Evolutionary conservation across 2,113 vertebrate genomes (phyloP).

Genomic region (Phasianus colchicus): DNA sequence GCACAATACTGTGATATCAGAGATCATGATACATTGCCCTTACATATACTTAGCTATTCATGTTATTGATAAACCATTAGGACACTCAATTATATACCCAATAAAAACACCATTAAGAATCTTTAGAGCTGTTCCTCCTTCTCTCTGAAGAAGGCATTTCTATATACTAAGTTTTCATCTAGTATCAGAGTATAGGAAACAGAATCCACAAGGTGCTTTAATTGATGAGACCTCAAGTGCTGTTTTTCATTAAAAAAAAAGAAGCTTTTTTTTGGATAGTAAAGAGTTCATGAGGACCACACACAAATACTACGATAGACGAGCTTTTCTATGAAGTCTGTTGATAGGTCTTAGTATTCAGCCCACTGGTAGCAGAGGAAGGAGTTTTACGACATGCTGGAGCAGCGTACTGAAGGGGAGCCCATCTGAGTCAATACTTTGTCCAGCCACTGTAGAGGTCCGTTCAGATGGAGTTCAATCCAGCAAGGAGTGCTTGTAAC

Average conservation of each 20-base stretch:
- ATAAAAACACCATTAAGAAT: slow-evolving; percentile 81
- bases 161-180: slow-evolving; percentile 87
- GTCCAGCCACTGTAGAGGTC: slow-evolving; percentile 98
- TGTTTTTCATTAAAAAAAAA: slow-evolving; percentile 64
- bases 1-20: slow-evolving; percentile 73
- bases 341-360: slow-evolving; percentile 74
- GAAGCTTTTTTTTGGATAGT: slow-evolving; percentile 71
- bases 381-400: slow-evolving; percentile 94
- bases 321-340: slow-evolving; percentile 83
- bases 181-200: slow-evolving; percentile 83
- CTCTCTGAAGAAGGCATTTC: slow-evolving; percentile 79
- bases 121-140: slow-evolving; percentile 81
- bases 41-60: slow-evolving; percentile 73
- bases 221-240: slow-evolving; percentile 89
- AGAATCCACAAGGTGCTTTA: slow-evolving; percentile 91
- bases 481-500: slow-evolving; percentile 99
- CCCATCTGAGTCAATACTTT: slow-evolving; percentile 99
- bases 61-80: slow-evolving; percentile 85
- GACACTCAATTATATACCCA: slow-evolving; percentile 84
- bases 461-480: slow-evolving; percentile 98
- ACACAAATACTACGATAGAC: slow-evolving; percentile 83
- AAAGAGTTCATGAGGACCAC: slow-evolving; percentile 84
- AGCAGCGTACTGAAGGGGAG: slow-evolving; percentile 96
- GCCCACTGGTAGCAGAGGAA: slow-evolving; percentile 46
- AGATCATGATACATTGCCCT: slow-evolving; percentile 75